Conservation (phyloP, 2,888 invertebrate species). For the Limnephilus marmoratus region DNA sequence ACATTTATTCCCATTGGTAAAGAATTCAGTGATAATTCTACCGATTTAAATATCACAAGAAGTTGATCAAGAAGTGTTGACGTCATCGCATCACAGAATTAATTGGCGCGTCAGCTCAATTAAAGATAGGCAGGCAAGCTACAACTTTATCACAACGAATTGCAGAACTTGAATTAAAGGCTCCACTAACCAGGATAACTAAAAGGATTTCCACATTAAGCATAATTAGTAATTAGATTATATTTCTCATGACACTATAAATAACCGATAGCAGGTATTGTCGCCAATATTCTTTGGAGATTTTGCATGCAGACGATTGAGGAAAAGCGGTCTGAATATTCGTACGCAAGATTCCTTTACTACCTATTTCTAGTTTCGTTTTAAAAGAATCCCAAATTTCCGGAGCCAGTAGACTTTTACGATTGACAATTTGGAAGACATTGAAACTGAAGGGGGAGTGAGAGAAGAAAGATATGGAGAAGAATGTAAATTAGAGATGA, state of each 20-base stretch:
- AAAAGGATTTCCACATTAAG: constrained; percentile 38
- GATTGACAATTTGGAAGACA: too few relatives aligned
- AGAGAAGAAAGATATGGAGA: not conserved
- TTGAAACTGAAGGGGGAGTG: too few relatives aligned
- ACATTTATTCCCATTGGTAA: not conserved
- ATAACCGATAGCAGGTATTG: not conserved
- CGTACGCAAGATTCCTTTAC: not conserved
- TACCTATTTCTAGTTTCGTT: not conserved
- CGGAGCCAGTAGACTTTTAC: too few relatives aligned
- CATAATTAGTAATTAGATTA: not conserved
- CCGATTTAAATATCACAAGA: not conserved
- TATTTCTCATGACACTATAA: not conserved
- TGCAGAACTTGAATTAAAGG: constrained; percentile 33
- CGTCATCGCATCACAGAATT: constrained; percentile 45
- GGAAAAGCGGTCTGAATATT: not conserved
- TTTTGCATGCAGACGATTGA: not conserved
- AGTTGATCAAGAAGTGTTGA: not conserved
- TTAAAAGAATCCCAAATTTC: not conserved
- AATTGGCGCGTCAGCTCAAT: constrained; percentile 44
- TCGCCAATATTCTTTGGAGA: not conserved
- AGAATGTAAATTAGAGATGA: too few relatives aligned
- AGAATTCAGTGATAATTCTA: not conserved
- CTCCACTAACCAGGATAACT: not conserved
- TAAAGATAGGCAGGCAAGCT: constrained; percentile 48
- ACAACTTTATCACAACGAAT: constrained; percentile 58